Percentiles rank a stretch among this genome's conserved stretches.
phyloP scores from a whole-genome alignment of 2,888 invertebrate species.

The Cephus nigrinus region DNA sequence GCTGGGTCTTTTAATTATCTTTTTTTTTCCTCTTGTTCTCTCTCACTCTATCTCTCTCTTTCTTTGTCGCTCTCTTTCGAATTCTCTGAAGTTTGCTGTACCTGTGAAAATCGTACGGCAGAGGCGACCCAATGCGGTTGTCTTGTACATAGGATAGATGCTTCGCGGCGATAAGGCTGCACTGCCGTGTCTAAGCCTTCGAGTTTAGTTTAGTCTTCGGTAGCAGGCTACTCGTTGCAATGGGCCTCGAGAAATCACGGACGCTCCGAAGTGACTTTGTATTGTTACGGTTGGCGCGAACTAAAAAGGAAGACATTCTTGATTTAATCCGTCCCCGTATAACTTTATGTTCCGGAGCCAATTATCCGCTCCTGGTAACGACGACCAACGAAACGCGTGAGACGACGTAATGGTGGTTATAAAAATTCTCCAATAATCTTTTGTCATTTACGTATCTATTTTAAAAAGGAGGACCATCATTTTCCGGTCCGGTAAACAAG shows the following conservation, averaged over 20 bases:
- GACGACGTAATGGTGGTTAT: not conserved
- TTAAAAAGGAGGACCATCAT: not conserved
- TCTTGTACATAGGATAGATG: not conserved
- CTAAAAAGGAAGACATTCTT: not conserved
- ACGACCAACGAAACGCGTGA: not conserved
- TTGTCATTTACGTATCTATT: not conserved
- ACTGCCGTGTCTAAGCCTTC: not conserved
- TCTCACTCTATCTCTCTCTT: not conserved
- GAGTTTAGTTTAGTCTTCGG: not conserved
- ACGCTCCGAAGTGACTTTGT: not conserved
- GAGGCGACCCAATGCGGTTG: not conserved
- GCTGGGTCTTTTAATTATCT: conserved; percentile 1
- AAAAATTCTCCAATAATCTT: not conserved
- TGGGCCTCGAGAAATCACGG: not conserved
- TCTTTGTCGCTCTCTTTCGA: not conserved
- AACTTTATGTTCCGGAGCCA: conserved; percentile 5
- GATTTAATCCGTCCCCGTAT: not conserved
- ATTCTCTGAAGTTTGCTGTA: not conserved
- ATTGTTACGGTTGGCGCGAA: not conserved
- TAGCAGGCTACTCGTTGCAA: not conserved
- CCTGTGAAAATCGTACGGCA: not conserved
- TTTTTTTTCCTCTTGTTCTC: conserved; percentile 8
- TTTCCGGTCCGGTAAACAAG: not conserved
- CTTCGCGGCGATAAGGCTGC: not conserved
- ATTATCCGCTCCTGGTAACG: not conserved